Evolutionary conservation across 2,797 vertebrate genomes (phyloP).

Genomic region (Clamator glandarius): DNA sequence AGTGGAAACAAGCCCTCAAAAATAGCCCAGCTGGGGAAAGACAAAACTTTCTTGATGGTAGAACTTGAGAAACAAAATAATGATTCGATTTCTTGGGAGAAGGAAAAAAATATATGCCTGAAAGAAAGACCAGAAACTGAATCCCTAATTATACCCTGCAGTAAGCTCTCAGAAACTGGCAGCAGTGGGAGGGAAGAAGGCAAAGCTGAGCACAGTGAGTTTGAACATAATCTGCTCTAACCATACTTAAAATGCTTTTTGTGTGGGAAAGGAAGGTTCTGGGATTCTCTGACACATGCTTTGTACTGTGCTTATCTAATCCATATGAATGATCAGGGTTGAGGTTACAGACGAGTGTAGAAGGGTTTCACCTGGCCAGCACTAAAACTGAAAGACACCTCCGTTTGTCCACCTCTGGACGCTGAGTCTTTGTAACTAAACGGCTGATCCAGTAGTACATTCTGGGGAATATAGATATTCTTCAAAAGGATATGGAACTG

Average conservation of each 20-base stretch:
- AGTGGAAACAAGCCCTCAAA: neutral
- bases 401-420: fast-evolving
- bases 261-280: conserved; percentile 44
- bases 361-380: neutral
- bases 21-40: neutral
- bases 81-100: neutral
- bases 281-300: neutral
- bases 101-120: neutral
- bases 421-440: neutral
- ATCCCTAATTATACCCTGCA: conserved; percentile 68
- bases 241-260: conserved; percentile 50
- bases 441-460: neutral
- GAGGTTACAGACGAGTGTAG: neutral
- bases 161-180: conserved; percentile 68
- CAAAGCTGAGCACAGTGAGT: conserved; percentile 43
- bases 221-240: conserved; percentile 38
- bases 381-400: neutral
- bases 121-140: conserved; percentile 54
- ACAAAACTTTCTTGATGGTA: conserved; percentile 25
- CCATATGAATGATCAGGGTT: neutral
- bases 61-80: neutral
- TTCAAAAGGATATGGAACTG: neutral
- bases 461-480: neutral
- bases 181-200: conserved; percentile 61
- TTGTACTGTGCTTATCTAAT: neutral